A percentile compares a stretch with the other conserved stretches of the same genome.
These are phyloP conservation scores for Paracentrotus lividus DNA, from an alignment of 53 echinoderm and acorn worm genomes.

Conservation along the genomic window DNA sequence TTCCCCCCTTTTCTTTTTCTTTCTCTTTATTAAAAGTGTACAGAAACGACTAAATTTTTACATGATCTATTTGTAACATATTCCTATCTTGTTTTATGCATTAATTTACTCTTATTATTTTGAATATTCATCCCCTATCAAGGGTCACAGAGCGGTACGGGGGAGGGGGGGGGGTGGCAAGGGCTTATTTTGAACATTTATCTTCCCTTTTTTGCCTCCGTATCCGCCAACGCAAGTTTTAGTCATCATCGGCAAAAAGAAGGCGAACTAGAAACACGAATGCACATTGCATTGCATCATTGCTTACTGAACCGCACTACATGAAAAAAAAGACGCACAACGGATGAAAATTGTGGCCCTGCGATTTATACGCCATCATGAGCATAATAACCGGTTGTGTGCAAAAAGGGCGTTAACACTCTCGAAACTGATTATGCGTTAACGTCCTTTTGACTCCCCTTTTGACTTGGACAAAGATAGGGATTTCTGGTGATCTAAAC, in stretches of 20 bases:
- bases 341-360: background rate
- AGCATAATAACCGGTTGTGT: background rate
- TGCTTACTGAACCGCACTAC: background rate
- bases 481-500: background rate
- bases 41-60: no score
- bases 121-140: no score
- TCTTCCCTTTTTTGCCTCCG: no score
- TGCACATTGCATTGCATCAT: background rate
- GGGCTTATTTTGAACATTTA: no score
- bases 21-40: background rate
- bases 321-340: background rate
- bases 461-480: background rate
- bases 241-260: no score
- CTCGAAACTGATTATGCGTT: background rate
- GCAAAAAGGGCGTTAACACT: no score
- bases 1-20: background rate
- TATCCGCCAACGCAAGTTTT: no score
- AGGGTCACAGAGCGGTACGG: no score
- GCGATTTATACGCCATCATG: constrained; percentile 6
- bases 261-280: constrained; percentile 46
- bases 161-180: background rate
- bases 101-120: no score
- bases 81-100: no score
- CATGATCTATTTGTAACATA: no score
- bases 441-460: no score